These are phyloP conservation scores for Chlamydotis undulata DNA, from an alignment of 2,113 vertebrate genomes.

Conservation along the genomic window DNA sequence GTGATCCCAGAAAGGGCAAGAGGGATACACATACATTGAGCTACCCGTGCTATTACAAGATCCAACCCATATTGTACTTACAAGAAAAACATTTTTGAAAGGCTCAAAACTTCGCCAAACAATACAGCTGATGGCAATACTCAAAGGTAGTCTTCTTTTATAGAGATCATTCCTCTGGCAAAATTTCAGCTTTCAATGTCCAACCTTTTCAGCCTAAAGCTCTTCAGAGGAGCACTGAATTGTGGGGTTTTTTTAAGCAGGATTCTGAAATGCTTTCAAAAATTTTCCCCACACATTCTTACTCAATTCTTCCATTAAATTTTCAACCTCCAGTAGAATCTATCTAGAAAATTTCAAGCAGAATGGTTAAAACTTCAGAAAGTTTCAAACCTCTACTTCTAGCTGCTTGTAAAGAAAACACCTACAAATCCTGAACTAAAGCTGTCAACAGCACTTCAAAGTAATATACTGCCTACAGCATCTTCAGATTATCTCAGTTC, in stretches of 20 bases:
- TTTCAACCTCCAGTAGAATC: not conserved
- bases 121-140: not conserved
- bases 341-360: not conserved
- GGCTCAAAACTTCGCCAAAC: not conserved
- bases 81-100: not conserved
- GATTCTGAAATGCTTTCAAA: not conserved
- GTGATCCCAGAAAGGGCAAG: not conserved
- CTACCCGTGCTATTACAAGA: not conserved
- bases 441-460: slow-evolving; percentile 7
- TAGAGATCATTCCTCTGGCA: not conserved
- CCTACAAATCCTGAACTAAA: slow-evolving; percentile 10
- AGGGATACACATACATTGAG: too few species aligned
- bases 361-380: not conserved
- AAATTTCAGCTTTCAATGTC: not conserved
- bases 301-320: not conserved
- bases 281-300: not conserved
- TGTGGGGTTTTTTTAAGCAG: not conserved
- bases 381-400: too few species aligned
- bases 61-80: not conserved
- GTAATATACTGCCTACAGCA: not conserved
- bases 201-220: not conserved
- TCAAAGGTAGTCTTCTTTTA: not conserved
- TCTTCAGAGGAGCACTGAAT: not conserved
- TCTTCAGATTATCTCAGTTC: not conserved
- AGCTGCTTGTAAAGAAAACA: not conserved